phyloP scores from a whole-genome alignment of 2,113 vertebrate genomes.

The Alectura lathami region DNA sequence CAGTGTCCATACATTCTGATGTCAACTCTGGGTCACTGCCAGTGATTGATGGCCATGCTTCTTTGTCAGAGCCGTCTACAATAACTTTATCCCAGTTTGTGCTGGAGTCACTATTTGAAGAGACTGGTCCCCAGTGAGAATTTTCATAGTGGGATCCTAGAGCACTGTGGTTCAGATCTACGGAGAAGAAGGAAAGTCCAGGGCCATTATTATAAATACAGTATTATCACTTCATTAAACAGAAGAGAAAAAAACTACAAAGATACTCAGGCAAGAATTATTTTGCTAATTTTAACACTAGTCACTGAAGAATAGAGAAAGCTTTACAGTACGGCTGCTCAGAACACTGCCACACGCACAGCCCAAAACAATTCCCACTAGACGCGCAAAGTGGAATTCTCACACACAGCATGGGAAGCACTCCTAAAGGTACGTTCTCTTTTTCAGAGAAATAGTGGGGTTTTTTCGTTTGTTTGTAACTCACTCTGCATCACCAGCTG shows the following conservation, averaged over 20 bases:
- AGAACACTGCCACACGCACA: background rate
- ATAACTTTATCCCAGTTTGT: constrained; percentile 93
- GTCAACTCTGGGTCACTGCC: constrained; percentile 89
- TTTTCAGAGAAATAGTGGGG: background rate
- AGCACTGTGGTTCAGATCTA: constrained; percentile 91
- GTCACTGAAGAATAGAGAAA: background rate
- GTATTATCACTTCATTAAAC: background rate
- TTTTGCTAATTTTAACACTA: background rate
- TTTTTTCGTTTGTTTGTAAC: background rate
- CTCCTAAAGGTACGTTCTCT: background rate
- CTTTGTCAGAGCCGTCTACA: constrained; percentile 88
- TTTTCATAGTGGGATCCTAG: constrained; percentile 96
- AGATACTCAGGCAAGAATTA: background rate
- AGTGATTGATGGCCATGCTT: constrained; percentile 86
- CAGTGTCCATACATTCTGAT: constrained; percentile 95
- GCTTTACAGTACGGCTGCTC: background rate
- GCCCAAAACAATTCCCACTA: background rate
- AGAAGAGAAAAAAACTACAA: background rate
- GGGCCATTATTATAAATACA: background rate
- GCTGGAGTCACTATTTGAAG: constrained; percentile 89
- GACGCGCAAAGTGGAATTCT: background rate
- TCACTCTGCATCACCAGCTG: background rate
- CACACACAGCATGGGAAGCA: background rate
- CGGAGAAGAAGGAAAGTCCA: constrained; percentile 51
- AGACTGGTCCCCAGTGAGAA: constrained; percentile 90